These are phyloP conservation scores for Salticus scenicus DNA, from an alignment of 2,888 invertebrate genomes.

Conservation along the genomic window DNA sequence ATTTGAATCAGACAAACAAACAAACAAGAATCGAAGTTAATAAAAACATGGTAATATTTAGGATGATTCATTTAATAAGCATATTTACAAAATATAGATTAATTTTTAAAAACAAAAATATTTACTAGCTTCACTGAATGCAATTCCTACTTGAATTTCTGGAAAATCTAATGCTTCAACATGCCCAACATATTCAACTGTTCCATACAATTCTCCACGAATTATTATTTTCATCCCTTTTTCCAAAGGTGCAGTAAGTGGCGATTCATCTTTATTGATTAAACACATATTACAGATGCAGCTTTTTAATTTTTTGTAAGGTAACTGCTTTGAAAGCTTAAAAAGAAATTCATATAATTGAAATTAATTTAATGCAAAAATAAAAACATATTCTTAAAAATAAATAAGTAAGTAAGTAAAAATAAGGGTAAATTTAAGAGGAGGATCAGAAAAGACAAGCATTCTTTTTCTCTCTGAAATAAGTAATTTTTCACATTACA, in stretches of 20 bases:
- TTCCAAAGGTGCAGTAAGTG: conserved; percentile 24
- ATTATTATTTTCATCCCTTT: conserved; percentile 46
- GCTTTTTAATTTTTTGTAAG: conserved; percentile 24
- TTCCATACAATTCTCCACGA: conserved; percentile 52
- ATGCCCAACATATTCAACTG: conserved; percentile 55
- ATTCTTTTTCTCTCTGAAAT: no score
- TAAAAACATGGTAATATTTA: no score
- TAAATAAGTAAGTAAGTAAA: no score
- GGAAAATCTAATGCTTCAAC: conserved; percentile 31
- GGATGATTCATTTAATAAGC: no score
- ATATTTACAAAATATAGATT: no score
- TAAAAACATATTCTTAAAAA: no score
- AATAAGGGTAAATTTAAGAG: no score
- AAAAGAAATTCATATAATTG: background rate
- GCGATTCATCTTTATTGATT: background rate
- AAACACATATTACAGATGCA: conserved; percentile 40
- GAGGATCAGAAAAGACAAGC: no score
- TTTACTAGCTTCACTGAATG: conserved; percentile 41
- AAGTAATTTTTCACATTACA: no score
- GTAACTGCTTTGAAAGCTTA: background rate
- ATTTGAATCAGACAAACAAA: no score
- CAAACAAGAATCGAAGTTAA: no score
- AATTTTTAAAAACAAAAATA: no score
- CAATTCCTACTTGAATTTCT: conserved; percentile 50
- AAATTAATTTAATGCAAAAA: background rate